Conservation (phyloP, 2,113 vertebrate genomes). For the Microcebus tavaratra region DNA sequence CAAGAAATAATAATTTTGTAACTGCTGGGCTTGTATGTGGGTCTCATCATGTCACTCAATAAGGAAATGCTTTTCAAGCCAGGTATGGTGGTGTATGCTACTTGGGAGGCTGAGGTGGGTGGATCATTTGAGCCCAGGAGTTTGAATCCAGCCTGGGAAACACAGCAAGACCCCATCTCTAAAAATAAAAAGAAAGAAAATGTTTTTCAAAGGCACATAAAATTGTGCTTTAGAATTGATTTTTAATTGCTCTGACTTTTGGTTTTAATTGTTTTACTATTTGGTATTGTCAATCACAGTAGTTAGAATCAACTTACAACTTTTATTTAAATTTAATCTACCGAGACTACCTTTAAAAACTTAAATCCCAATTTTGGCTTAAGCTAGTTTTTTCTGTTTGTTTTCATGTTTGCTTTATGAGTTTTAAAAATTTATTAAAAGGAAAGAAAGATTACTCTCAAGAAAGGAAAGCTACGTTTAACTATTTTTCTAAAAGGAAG, state of each 20-base stretch:
- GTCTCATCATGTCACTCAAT: not conserved
- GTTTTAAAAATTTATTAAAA: not conserved
- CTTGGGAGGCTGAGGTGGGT: too few relatives aligned
- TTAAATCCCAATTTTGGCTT: not conserved
- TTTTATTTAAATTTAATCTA: not conserved
- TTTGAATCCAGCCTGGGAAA: too few relatives aligned
- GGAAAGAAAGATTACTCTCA: not conserved
- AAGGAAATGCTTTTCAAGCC: not conserved
- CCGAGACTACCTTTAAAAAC: not conserved
- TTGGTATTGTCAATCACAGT: not conserved
- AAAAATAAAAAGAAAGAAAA: too few relatives aligned
- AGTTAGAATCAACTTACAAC: constrained; percentile 1
- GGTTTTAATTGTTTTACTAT: not conserved
- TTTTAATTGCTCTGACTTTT: not conserved
- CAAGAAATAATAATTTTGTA: not conserved
- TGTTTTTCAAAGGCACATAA: not conserved
- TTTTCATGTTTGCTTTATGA: not conserved
- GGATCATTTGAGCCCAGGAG: too few relatives aligned
- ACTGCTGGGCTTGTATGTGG: not conserved
- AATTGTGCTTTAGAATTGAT: not conserved
- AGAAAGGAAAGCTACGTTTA: not conserved
- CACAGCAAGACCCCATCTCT: too few relatives aligned
- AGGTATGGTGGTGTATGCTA: too few relatives aligned
- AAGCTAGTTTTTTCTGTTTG: not conserved
- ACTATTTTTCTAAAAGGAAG: not conserved